Conservation (phyloP, 2,113 vertebrate species). For the Pandion haliaetus region DNA sequence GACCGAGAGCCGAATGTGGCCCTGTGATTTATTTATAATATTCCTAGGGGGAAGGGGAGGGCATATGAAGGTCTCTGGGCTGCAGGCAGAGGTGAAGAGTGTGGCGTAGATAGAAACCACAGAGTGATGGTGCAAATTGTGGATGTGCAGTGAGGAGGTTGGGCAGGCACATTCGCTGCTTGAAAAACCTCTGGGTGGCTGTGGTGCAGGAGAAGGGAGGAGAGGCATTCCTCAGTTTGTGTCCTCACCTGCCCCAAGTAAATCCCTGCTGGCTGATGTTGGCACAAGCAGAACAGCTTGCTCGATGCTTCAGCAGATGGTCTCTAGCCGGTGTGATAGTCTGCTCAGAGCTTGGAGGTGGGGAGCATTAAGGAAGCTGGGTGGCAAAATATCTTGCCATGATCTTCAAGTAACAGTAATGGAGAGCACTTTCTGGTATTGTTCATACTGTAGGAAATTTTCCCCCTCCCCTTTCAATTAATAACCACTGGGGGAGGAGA, state of each 20-base stretch:
- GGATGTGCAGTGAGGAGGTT: accelerated
- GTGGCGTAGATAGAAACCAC: accelerated
- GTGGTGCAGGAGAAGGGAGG: neutral
- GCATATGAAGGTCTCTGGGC: neutral
- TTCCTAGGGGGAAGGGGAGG: neutral
- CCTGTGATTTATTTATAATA: neutral
- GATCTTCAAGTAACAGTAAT: neutral
- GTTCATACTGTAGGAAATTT: neutral
- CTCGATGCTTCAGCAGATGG: neutral
- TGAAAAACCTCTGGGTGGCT: neutral
- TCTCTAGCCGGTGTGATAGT: neutral
- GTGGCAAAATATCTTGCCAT: neutral
- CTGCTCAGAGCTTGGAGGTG: neutral
- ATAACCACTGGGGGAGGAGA: neutral
- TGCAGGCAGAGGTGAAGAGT: neutral
- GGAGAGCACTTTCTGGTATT: neutral
- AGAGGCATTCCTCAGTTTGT: neutral
- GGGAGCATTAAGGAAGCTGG: neutral
- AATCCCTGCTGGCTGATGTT: neutral
- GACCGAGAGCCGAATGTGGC: neutral
- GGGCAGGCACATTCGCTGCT: accelerated
- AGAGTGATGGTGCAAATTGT: neutral
- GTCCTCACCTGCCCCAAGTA: neutral
- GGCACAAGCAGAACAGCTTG: neutral
- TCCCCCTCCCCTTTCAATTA: neutral